Base-by-base conservation (phyloP, 2,113 vertebrate species). In the Megaceryle maxima region DNA sequence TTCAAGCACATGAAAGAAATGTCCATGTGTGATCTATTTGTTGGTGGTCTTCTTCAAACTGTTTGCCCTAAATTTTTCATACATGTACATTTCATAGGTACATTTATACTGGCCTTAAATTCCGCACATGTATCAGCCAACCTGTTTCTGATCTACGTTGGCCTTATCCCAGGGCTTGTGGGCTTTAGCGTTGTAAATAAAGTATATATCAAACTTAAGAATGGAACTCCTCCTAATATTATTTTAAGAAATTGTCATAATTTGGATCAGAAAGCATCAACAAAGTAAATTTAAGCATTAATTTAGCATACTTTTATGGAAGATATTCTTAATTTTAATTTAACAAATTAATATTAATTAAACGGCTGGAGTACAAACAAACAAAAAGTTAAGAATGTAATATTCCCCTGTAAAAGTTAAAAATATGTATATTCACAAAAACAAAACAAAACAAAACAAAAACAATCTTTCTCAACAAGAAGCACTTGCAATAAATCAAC, bases 41-140 rank as follows among this genome's bases (percentile, higher is more conserved):
- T 92, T 92, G 87, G 95, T 94, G 90, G 92, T 92, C 90, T 48
- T 94, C 80, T 92, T 76, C 81, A 94, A 85, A 80, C 15, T n/a
- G 44, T 68, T 96, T 88, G 83, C 25, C 35, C n/a, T 46, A 63
- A 77, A 62, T 83, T 88, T 76, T 94, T 94, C 62, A 39, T 73
- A 69, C 57, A 69, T 68, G 18, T 11, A 5, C 41, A 43, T 92
- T 91, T 87, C 80, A 80, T 63, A 41, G 62, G 43, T 66, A 53
- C 77, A 93, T 96, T 96, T 96, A 57, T 91, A 87, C 92, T 95
- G 94, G 88, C 81, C 57, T 80, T 62, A 55, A 91, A 9, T 92
- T 85, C 87, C 59, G 57, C 50, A 63, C 73, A 83, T 68, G 57
- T 35, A 92, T 76, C 69, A 53, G 90, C 66, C 88, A 53, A 77